phyloP scores from a whole-genome alignment of 2,888 invertebrate species.

The Lissocephala sabroskyi region DNA sequence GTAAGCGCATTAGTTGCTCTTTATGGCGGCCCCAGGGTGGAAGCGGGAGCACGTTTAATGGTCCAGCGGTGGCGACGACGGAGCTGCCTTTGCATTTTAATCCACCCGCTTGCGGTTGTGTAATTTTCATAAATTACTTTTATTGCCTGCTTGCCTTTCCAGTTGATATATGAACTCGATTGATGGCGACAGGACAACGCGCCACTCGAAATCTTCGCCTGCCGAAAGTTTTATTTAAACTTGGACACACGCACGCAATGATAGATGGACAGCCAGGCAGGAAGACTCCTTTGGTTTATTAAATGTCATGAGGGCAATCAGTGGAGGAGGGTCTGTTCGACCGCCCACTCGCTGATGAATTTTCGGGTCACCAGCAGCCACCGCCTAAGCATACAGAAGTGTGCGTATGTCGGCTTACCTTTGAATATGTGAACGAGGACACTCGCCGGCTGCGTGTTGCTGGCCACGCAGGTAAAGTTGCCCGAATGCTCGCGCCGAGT shows the following conservation, averaged over 20 bases:
- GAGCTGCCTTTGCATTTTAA: conserved; percentile 45
- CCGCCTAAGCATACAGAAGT: too few species aligned
- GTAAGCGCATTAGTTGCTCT: conserved; percentile 17
- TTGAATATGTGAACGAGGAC: conserved; percentile 92
- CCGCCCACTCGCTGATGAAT: too few species aligned
- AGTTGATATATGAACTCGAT: conserved; percentile 63
- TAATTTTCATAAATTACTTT: conserved; percentile 70
- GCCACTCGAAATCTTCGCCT: too few species aligned
- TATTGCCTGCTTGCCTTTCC: conserved; percentile 46
- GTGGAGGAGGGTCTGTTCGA: too few species aligned
- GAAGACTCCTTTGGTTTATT: too few species aligned
- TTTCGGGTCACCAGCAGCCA: too few species aligned
- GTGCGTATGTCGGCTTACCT: conserved; percentile 79
- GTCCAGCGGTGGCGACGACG: conserved; percentile 12
- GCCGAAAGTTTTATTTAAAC: too few species aligned
- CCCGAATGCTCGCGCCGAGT: conserved; percentile 82
- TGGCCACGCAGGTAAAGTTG: conserved; percentile 91
- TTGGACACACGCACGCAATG: conserved; percentile 7
- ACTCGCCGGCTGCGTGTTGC: conserved; percentile 89
- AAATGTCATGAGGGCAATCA: too few species aligned
- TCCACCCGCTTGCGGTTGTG: conserved; percentile 61
- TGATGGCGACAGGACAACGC: too few species aligned
- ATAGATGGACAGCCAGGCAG: too few species aligned
- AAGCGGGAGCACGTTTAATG: conserved; percentile 30
- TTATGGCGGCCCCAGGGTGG: background rate